These are phyloP conservation scores for Melanotaenia duboulayi DNA, from an alignment of 2,113 vertebrate species.

Conservation along the genomic window DNA sequence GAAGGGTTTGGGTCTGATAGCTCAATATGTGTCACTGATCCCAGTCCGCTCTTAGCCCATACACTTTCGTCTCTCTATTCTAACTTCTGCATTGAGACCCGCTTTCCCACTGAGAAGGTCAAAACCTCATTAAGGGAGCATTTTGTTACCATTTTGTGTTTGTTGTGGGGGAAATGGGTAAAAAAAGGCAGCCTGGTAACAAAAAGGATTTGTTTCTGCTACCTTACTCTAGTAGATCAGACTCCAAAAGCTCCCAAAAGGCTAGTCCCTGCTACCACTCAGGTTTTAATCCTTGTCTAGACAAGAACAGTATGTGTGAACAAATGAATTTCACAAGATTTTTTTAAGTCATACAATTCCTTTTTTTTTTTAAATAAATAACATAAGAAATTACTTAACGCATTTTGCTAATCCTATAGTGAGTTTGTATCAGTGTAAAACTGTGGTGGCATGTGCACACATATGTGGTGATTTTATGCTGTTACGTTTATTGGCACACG, in stretches of 20 bases:
- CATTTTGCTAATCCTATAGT: not conserved
- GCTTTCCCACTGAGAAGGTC: slow-evolving; percentile 65
- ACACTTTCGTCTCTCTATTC: slow-evolving; percentile 53
- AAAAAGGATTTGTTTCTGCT: slow-evolving; percentile 51
- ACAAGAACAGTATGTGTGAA: slow-evolving; percentile 27
- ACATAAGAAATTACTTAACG: not conserved
- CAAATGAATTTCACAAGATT: slow-evolving; percentile 9
- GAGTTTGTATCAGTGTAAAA: not conserved
- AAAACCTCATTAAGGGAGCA: slow-evolving; percentile 67
- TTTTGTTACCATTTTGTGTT: slow-evolving; percentile 57
- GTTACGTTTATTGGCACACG: slow-evolving; percentile 71
- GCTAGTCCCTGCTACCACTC: slow-evolving; percentile 13
- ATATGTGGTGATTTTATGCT: slow-evolving; percentile 35
- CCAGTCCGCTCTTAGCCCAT: slow-evolving; percentile 40
- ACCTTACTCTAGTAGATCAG: slow-evolving; percentile 17
- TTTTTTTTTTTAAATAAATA: not conserved
- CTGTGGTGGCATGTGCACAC: slow-evolving; percentile 2
- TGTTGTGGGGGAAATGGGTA: slow-evolving; percentile 45
- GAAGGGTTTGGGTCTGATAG: slow-evolving; percentile 51
- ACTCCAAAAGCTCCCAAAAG: slow-evolving; percentile 22
- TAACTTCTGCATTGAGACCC: slow-evolving; percentile 49
- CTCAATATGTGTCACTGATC: slow-evolving; percentile 67
- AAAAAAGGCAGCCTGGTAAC: slow-evolving; percentile 37
- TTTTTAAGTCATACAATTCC: not conserved
- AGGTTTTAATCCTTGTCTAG: slow-evolving; percentile 22